Percentiles rank a stretch among this genome's conserved stretches.
These are phyloP conservation scores for Bubo blakistoni DNA, from an alignment of 2,113 vertebrate species.

Conservation along the genomic window DNA sequence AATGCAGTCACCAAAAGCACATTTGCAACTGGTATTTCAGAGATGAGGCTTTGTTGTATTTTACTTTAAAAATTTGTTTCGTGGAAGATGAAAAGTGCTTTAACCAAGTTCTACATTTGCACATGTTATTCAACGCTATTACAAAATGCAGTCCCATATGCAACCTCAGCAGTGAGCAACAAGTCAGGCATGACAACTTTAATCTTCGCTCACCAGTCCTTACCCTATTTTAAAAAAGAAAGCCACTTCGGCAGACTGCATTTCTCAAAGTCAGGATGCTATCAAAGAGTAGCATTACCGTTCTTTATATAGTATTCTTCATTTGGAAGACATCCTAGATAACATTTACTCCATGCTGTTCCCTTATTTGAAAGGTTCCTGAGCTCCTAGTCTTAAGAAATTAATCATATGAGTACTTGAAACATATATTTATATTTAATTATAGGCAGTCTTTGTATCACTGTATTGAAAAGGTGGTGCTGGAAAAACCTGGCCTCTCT, in stretches of 20 bases:
- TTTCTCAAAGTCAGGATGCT: conserved; percentile 29
- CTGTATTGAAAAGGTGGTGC: not conserved
- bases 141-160: not conserved
- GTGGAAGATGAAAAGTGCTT: not conserved
- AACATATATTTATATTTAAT: not conserved
- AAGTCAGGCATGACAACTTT: not conserved
- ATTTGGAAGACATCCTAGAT: not conserved
- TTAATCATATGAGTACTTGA: not conserved
- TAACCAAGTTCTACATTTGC: not conserved
- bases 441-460: not conserved
- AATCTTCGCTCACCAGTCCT: conserved; percentile 8
- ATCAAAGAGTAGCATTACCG: not conserved
- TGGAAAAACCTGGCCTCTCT: not conserved
- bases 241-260: conserved; percentile 1
- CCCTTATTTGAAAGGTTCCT: not conserved
- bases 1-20: not conserved
- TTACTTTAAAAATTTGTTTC: not conserved
- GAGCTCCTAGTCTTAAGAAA: not conserved
- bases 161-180: conserved; percentile 18
- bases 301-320: not conserved
- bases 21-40: not conserved
- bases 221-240: not conserved
- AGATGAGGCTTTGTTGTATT: not conserved
- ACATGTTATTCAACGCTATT: not conserved
- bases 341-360: not conserved